A percentile compares a stretch with the other conserved stretches of the same genome.
phyloP scores from a whole-genome alignment of 2,113 vertebrate genomes.

The Ovibos moschatus region DNA sequence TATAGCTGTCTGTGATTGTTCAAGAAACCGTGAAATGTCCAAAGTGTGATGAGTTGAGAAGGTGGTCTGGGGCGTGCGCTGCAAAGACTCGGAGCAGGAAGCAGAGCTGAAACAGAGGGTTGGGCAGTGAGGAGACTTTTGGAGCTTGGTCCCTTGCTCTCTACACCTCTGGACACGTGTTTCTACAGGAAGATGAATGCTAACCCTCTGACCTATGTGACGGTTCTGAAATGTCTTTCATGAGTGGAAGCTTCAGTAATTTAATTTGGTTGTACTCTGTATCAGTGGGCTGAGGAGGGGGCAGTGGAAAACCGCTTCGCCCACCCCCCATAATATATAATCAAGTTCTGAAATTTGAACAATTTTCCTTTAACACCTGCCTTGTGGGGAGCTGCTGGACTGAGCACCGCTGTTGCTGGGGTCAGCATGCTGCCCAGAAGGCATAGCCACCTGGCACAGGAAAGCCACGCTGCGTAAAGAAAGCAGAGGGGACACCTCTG shows the following conservation, averaged over 20 bases:
- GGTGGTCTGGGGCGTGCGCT: background rate
- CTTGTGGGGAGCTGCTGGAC: background rate
- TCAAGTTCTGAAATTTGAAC: background rate
- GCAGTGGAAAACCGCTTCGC: background rate
- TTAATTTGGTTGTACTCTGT: background rate
- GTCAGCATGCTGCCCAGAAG: too few relatives aligned
- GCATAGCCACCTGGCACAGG: rapidly evolving
- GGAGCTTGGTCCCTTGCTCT: rapidly evolving
- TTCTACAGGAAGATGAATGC: too few relatives aligned
- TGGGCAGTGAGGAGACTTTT: rapidly evolving
- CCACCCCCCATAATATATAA: background rate
- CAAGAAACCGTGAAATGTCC: rapidly evolving
- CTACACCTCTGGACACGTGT: rapidly evolving
- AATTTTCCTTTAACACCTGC: background rate
- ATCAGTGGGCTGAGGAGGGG: background rate
- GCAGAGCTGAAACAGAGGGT: rapidly evolving
- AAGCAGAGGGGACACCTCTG: rapidly evolving
- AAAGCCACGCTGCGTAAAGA: background rate
- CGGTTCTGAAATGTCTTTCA: background rate
- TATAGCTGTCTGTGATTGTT: background rate
- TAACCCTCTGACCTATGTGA: background rate
- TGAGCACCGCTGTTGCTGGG: too few relatives aligned
- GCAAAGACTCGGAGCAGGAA: background rate
- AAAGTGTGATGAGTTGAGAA: background rate
- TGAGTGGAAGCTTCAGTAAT: background rate